These are phyloP conservation scores for Alexandromys fortis DNA, from an alignment of 2,113 vertebrate genomes.

Conservation along the genomic window DNA sequence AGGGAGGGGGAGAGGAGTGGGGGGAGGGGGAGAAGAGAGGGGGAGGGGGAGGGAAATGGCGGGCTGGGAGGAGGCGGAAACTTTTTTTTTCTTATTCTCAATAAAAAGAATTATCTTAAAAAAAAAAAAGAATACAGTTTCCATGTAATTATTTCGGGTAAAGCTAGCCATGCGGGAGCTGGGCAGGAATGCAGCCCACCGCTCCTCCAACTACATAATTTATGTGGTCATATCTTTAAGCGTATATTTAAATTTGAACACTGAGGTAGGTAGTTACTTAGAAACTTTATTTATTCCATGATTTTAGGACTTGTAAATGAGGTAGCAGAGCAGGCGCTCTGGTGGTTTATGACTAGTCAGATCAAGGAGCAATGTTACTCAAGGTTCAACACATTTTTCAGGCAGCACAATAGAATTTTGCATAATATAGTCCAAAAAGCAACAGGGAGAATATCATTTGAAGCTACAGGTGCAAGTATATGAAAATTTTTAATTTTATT, in stretches of 20 bases:
- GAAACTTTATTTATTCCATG: not conserved
- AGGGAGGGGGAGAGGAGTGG: too few species aligned
- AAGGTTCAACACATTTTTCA: slow-evolving; percentile 1
- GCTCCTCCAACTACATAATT: not conserved
- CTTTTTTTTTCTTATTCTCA: too few species aligned
- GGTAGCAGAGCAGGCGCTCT: not conserved
- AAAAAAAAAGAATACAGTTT: too few species aligned
- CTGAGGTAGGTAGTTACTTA: not conserved
- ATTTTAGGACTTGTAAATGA: not conserved
- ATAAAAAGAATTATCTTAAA: too few species aligned
- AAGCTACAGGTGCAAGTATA: not conserved
- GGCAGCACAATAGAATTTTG: not conserved
- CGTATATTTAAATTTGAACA: rapidly evolving
- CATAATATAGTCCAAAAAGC: not conserved
- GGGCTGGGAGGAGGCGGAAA: too few species aligned
- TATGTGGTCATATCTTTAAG: not conserved
- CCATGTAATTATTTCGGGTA: too few species aligned
- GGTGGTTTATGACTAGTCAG: not conserved
- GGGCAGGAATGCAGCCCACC: too few species aligned
- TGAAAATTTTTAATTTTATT: not conserved
- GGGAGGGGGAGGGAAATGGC: too few species aligned
- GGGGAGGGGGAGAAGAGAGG: too few species aligned
- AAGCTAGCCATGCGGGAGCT: too few species aligned
- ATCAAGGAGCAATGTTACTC: not conserved
- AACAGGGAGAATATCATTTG: not conserved